phyloP scores from a whole-genome alignment of 1,140 invertebrate species.

The Ips typographus region DNA sequence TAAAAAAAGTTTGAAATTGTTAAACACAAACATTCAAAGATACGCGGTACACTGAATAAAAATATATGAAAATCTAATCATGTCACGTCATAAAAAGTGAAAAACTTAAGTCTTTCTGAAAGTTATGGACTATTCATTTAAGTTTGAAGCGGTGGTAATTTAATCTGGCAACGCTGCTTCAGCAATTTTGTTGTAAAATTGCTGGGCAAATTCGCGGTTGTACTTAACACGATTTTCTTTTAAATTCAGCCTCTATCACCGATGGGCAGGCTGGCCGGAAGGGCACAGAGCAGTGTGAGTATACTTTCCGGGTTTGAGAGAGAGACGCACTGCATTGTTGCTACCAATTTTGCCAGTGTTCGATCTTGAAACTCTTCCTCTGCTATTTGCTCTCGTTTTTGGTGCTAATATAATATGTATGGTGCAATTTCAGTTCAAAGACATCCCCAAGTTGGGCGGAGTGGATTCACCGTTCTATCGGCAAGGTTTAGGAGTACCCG shows the following conservation, averaged over 20 bases:
- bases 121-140: too few species aligned
- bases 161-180: too few species aligned
- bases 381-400: neutral
- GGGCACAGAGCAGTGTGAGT: constrained; percentile 46
- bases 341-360: constrained; percentile 41
- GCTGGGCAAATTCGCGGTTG: constrained; percentile 19
- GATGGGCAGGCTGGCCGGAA: constrained; percentile 44
- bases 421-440: constrained; percentile 65
- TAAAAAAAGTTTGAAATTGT: too few species aligned
- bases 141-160: too few species aligned
- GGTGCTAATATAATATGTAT: neutral
- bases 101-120: too few species aligned
- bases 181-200: constrained; percentile 25
- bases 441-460: constrained; percentile 79
- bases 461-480: constrained; percentile 80
- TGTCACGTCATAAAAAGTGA: too few species aligned
- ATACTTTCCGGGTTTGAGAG: constrained; percentile 13
- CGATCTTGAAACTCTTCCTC: neutral
- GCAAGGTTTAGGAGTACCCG: constrained; percentile 66
- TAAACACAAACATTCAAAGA: too few species aligned
- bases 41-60: too few species aligned
- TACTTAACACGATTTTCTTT: constrained; percentile 34
- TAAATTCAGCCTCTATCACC: constrained; percentile 41
- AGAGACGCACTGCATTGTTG: constrained; percentile 27
- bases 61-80: too few species aligned